Evolutionary conservation across 2,888 invertebrate species (phyloP).

Genomic region (Argyresthia goedartella): DNA sequence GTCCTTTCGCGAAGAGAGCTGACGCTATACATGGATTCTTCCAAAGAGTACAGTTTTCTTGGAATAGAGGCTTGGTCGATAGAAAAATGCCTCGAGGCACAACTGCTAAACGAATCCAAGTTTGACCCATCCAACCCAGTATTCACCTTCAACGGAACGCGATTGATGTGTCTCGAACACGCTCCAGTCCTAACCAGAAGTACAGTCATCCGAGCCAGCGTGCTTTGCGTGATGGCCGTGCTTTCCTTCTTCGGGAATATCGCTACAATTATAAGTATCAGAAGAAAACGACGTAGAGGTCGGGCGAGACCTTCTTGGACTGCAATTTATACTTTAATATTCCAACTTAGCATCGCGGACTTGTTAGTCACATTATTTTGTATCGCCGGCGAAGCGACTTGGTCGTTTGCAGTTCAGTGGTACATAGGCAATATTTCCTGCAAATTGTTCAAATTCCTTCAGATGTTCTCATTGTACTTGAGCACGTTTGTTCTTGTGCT

Average conservation of each 20-base stretch:
- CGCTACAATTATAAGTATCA: conserved; percentile 83
- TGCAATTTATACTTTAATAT: conserved; percentile 81
- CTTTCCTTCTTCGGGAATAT: conserved; percentile 81
- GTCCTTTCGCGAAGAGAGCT: conserved; percentile 29
- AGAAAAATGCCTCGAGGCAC: conserved; percentile 39
- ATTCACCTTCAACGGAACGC: conserved; percentile 40
- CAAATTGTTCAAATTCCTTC: conserved; percentile 84
- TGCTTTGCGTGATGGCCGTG: conserved; percentile 78
- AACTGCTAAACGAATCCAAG: conserved; percentile 33
- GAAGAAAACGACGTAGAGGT: conserved; percentile 68
- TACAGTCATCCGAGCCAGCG: conserved; percentile 74
- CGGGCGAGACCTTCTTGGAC: conserved; percentile 75
- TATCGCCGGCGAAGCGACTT: conserved; percentile 83
- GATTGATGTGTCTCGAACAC: conserved; percentile 67
- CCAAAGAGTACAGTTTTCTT: conserved; percentile 20
- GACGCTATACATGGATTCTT: conserved; percentile 29
- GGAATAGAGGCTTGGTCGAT: conserved; percentile 37
- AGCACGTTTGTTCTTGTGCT: conserved; percentile 87
- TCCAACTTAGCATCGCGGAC: conserved; percentile 87
- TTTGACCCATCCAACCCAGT: conserved; percentile 26
- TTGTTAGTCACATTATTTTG: conserved; percentile 85
- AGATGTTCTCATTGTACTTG: conserved; percentile 85
- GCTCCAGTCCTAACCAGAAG: conserved; percentile 77
- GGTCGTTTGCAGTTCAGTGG: conserved; percentile 87
- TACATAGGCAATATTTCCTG: conserved; percentile 81